Base-by-base conservation (phyloP, 2,113 vertebrate species). In the Platycercus adscitus region DNA sequence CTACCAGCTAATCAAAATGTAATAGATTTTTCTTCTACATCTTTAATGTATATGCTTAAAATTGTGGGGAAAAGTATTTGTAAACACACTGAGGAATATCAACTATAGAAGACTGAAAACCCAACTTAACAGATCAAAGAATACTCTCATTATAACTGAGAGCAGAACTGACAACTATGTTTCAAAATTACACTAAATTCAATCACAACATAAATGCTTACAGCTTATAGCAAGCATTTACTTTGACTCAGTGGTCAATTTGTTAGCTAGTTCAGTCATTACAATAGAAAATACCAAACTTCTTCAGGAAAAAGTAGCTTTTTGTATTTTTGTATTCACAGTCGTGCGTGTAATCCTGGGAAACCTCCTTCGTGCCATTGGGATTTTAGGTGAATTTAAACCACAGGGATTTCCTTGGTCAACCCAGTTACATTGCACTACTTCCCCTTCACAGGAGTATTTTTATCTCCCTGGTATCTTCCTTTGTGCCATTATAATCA, bases 321-420 rank as follows among this genome's bases (percentile, higher is more conserved):
- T 86, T 88, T 73, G 58, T 46, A 81, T 20, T 76, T 92, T 63
- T 71, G 33, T 31, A 78, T 81, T 78, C 10, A 68, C 13, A 35
- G 1, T 28, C 9, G 10, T 11, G 17, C 12, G 29, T 17, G 5
- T 18, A 53, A 7, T 21, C 71, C 82, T 31, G 76, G 43, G 47
- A 76, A 5, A 9, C 18, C 0, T 0, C 6, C 52, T 86, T 71
- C 20, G 19, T 3, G 2, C 5, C 15, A 21, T 9, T 55, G 10
- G 12, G 10, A 47, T 69, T 9, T 46, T 37, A 63, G 11, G 17
- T 2, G 82, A 72, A 55, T 82, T 47, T 72, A 69, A 50, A 85
- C 46, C 25, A 91, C 25, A 24, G 13, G 26, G 2, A 41, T 81
- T 77, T 82, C 17, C 25, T 89, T 35, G 17, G 23, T 46, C 21